A percentile compares a stretch with the other conserved stretches of the same genome.
These are phyloP conservation scores for Hydrolagus colliei DNA, from an alignment of 2,797 vertebrate genomes.

Conservation along the genomic window DNA sequence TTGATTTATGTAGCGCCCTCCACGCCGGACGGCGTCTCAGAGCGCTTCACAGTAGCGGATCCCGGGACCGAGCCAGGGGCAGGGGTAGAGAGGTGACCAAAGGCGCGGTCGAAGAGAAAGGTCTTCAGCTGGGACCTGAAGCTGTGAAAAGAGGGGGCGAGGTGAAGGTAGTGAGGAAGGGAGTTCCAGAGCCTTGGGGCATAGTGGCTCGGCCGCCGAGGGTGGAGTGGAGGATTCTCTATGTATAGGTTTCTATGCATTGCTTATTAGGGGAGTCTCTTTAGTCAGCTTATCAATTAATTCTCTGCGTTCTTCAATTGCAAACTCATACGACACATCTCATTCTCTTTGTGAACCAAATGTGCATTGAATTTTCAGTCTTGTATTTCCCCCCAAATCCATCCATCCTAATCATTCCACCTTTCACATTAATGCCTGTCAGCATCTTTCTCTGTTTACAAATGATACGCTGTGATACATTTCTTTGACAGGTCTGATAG, in stretches of 20 bases:
- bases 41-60: no score
- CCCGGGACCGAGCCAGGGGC: no score
- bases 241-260: not conserved
- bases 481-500: not conserved
- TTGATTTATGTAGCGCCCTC: no score
- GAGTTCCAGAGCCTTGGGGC: no score
- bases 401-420: not conserved
- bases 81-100: no score
- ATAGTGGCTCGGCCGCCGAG: no score
- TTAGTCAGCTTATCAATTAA: not conserved
- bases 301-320: not conserved
- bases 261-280: not conserved
- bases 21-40: no score
- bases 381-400: not conserved
- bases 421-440: not conserved
- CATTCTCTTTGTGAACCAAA: not conserved
- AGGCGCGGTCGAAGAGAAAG: no score
- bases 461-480: not conserved
- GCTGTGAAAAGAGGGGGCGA: no score
- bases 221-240: no score
- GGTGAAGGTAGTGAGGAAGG: no score
- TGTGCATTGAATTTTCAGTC: not conserved
- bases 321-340: not conserved
- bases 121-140: no score
- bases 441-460: not conserved